Base-by-base conservation (phyloP, 1,140 invertebrate species). In the Solenopsis invicta region DNA sequence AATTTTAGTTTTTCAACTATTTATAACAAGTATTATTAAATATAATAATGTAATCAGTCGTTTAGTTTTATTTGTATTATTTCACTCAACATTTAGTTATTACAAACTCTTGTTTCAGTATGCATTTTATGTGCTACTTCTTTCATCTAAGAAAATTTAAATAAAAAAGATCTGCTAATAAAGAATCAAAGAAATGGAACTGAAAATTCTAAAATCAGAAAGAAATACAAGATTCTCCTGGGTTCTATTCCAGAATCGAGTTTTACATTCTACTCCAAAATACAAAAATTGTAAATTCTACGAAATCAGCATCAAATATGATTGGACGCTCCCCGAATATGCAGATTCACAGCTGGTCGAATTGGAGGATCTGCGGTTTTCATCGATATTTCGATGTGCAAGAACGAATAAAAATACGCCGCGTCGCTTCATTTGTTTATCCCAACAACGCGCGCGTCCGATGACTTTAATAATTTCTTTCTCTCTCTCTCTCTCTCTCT, bases 381-480 rank as follows among this genome's bases (percentile, higher is more conserved):
- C n/a, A 54, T 18, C 13, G 34, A 80, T 52, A 67, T 69, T 69
- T 54, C 34, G 9, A 10, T 24, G 77, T n/a, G n/a, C 48, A n/a
- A 41, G 48, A 80, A 21, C 34, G 29, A 67, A 67, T 34, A 34
- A 59, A 78, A 67, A 67, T 50, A 67, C 37, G 61, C 29, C 34
- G 62, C 24, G 5, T 62, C 37, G 45, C 13, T 21, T 29, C 18
- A 50, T 69, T 69, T 67, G 34, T 69, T 80, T 69, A 54, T 41
- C 61, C 13, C 2, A 6, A 13, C n/a, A 67, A 13, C 10, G 48
- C n/a, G 37, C 74, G 29, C 13, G 21, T 10, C n/a, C 29, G 13
- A 29, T 64, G 76, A 66, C 45, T 78, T 69, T 54, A 80, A 69
- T 69, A 54, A 80, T 80, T 69, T 69, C 41, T 80, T 34, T 54